A percentile compares a stretch with the other conserved stretches of the same genome.
Conservation (phyloP, 2,888 invertebrate species). For the Nymphalis polychloros region DNA sequence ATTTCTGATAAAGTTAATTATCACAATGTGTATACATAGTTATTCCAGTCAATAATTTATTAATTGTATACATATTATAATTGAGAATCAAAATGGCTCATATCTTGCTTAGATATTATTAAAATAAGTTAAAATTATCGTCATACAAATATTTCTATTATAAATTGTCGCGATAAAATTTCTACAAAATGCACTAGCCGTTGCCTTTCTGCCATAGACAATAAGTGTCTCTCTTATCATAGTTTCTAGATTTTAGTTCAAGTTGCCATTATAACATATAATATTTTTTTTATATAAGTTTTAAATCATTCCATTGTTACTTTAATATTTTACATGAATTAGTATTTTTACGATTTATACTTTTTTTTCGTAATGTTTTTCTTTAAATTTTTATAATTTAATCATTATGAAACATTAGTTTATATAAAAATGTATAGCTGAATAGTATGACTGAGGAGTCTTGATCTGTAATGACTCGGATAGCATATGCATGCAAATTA, state of each 20-base stretch:
- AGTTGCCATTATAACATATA: conserved; percentile 35
- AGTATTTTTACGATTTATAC: conserved; percentile 1
- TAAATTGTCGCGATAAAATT: conserved; percentile 19
- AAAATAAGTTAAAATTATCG: conserved; percentile 36
- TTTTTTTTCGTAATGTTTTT: conserved; percentile 18
- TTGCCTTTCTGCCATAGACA: conserved; percentile 42
- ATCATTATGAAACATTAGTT: conserved; percentile 46
- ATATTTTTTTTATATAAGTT: conserved; percentile 27
- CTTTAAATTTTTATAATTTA: conserved; percentile 29
- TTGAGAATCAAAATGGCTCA: conserved; percentile 69
- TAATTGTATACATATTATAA: conserved; percentile 51
- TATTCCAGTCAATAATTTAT: conserved; percentile 58
- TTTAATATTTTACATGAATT: conserved; percentile 26
- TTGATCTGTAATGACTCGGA: conserved; percentile 30
- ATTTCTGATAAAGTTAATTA: conserved; percentile 48
- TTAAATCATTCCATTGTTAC: conserved; percentile 49
- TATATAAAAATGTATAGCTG: conserved; percentile 40
- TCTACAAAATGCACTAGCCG: conserved; percentile 35
- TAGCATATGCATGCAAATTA: conserved; percentile 25
- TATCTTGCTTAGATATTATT: conserved; percentile 72
- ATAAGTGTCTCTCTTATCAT: conserved; percentile 39
- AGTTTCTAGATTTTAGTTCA: conserved; percentile 27
- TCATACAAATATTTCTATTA: conserved; percentile 24
- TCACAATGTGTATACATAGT: conserved; percentile 65
- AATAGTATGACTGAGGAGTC: conserved; percentile 34